Percentiles rank a stretch among this genome's conserved stretches.
These are phyloP conservation scores for Folsomia candida DNA, from an alignment of 2,888 invertebrate species.

Conservation along the genomic window DNA sequence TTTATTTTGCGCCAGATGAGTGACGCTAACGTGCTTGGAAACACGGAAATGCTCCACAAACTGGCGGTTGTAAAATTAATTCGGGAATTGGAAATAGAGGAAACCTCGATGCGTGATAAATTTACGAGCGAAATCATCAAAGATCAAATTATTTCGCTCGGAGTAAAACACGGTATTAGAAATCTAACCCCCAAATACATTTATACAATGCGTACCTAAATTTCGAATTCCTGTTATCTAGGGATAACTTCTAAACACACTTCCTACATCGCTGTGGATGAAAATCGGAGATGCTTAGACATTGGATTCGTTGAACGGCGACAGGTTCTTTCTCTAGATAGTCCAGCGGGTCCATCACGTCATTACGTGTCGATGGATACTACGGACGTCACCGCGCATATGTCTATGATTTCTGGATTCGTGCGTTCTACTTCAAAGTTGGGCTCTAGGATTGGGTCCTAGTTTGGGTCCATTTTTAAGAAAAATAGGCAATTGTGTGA, in stretches of 20 bases:
- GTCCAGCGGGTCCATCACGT: too few relatives aligned
- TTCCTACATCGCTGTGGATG: slow-evolving; percentile 44
- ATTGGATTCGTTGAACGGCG: neutral
- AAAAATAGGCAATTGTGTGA: too few relatives aligned
- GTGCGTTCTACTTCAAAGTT: too few relatives aligned
- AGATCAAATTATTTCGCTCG: slow-evolving; percentile 36
- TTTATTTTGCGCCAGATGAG: neutral
- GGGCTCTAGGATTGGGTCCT: too few relatives aligned
- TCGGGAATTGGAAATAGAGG: slow-evolving; percentile 43
- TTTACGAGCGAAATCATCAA: too few relatives aligned
- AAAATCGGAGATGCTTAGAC: neutral
- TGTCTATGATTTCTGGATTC: too few relatives aligned
- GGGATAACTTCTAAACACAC: slow-evolving; percentile 47
- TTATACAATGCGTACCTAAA: neutral
- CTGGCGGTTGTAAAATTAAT: slow-evolving; percentile 42
- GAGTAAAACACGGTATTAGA: slow-evolving; percentile 42
- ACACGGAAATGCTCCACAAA: slow-evolving; percentile 40
- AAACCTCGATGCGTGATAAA: too few relatives aligned
- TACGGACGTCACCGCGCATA: too few relatives aligned
- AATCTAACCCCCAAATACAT: too few relatives aligned
- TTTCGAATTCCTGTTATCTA: slow-evolving; percentile 14
- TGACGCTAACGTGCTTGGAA: slow-evolving; percentile 35
- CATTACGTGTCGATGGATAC: too few relatives aligned
- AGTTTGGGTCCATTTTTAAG: too few relatives aligned
- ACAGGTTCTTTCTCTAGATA: too few relatives aligned